Evolutionary conservation across 2,797 vertebrate species (phyloP), one percentile per base, ranked within the genome.

Genomic region (Galaxias olidus): DNA sequence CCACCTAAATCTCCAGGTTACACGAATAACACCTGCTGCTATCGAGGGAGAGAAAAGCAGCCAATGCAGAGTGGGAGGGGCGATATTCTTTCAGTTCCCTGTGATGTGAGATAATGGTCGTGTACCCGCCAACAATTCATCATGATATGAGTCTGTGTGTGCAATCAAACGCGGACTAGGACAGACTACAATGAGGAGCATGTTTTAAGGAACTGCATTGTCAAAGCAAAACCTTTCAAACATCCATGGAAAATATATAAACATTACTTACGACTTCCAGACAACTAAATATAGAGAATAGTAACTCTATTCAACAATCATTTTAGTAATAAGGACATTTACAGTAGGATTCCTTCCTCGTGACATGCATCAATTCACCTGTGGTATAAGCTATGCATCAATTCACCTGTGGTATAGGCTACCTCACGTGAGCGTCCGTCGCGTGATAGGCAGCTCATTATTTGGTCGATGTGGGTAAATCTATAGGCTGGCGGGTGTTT

Each of bases 1-100:
- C 71, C 72, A 80, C 60, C 71, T 41, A 84, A 86, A 88, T 81
- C 81, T 85, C 77, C 80, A 83, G 84, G 78, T 89, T 86, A 72
- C 56, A 76, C 60, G 69, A 86, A 84, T 84, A 89, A 91, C 92
- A 93, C 92, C 92, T 93, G 92, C 90, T 91, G 90, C 90, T 89
- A 74, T 77, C 58, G 66, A 61, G 71, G 65, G 74, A 45, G 17
- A 30, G 17, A 42, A 19, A 17, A 55, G 50, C 9, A 45, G 53
- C 30, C n/a, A n/a, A 56, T 60, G n/a, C 58, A n/a, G 45, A 48
- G 19, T 17, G 41, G 86, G 81, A 85, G 87, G 85, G 78, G 83
- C 60, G 77, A 10, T 68, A 79, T 56, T 80, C 61, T 30, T 82
- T 73, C 69, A 72, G 83, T 79, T 84, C 76, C 60, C 74, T 72